A percentile compares a stretch with the other conserved stretches of the same genome.
phyloP scores from a whole-genome alignment of 2,797 vertebrate genomes.

The Nyctibius grandis region DNA sequence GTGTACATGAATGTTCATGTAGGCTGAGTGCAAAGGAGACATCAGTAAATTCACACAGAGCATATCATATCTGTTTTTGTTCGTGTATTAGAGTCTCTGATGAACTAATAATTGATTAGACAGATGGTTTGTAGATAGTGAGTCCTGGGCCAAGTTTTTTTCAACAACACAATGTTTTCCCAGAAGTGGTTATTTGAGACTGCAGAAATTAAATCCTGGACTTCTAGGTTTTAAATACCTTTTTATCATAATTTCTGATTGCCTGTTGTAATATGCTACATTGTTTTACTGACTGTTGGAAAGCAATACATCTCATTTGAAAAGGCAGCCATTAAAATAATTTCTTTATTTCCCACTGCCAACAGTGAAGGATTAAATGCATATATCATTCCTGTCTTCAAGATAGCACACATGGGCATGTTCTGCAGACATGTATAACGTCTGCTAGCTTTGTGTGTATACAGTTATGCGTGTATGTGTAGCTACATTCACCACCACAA shows the following conservation, averaged over 20 bases:
- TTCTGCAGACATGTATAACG: not conserved
- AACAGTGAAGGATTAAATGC: not conserved
- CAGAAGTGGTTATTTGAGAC: not conserved
- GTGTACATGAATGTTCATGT: not conserved
- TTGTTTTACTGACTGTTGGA: not conserved
- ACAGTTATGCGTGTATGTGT: not conserved
- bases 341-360: not conserved
- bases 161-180: not conserved
- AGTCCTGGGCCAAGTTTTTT: not conserved
- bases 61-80: not conserved
- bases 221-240: not conserved
- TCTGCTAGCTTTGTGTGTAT: not conserved
- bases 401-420: not conserved
- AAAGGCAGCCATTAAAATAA: not conserved
- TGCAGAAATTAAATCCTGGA: not conserved
- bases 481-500: not conserved
- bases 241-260: not conserved
- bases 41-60: not conserved
- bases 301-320: not conserved
- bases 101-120: conserved; percentile 27
- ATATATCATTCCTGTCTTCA: not conserved
- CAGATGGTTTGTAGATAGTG: not conserved
- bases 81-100: not conserved
- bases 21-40: not conserved
- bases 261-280: not conserved